These are phyloP conservation scores for Mus musculus DNA, from an alignment of 2,113 vertebrate genomes.

Conservation along the genomic window GRCm39 chr6:36312001-36312500, in stretches of 20 bases:
- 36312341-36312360: not conserved
- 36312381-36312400: not conserved
- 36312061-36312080: slow-evolving; percentile 7
- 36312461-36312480: not conserved
- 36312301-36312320: not conserved
- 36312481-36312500: not conserved
- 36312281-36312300: not conserved
- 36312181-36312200: not conserved
- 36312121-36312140: not conserved
- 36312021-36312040: slow-evolving; percentile 30
- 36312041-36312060: slow-evolving; percentile 13
- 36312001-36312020: slow-evolving; percentile 47
- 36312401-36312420: not conserved
- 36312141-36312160: slow-evolving; percentile 1
- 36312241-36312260: not conserved
- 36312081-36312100: slow-evolving; percentile 15
- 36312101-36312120: slow-evolving; percentile 26
- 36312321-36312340: not conserved
- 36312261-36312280: not conserved
- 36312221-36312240: not conserved
- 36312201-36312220: not conserved
- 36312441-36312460: not conserved
- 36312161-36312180: not conserved
- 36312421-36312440: not conserved
- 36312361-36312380: not conserved